Percentiles rank a stretch among this genome's conserved stretches.
phyloP scores from a whole-genome alignment of 2,113 vertebrate species.

The Phyllostomus discolor region DNA sequence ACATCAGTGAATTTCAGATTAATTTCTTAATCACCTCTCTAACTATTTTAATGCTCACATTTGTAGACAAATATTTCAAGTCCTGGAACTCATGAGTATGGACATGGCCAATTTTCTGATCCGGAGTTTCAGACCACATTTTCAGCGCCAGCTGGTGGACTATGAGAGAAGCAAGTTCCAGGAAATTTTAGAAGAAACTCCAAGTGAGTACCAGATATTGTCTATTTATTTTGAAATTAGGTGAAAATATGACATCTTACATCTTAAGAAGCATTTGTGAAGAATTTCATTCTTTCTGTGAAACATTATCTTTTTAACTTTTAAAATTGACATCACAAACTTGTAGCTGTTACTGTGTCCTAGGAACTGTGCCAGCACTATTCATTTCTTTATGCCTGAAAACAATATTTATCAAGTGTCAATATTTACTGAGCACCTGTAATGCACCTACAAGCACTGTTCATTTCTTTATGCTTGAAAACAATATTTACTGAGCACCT shows the following conservation, averaged over 20 bases:
- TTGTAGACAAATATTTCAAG: constrained; percentile 91
- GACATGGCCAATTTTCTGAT: constrained; percentile 91
- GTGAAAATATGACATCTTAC: neutral
- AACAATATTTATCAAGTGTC: neutral
- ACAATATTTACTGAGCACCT: neutral
- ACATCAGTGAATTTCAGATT: neutral
- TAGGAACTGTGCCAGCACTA: neutral
- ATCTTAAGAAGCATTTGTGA: neutral
- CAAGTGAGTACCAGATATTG: constrained; percentile 84
- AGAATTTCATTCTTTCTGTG: neutral
- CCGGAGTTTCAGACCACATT: constrained; percentile 84
- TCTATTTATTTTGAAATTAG: neutral
- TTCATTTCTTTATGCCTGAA: neutral
- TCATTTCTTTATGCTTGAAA: neutral
- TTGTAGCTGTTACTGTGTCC: neutral
- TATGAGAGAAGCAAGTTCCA: constrained; percentile 94
- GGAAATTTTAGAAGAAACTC: constrained; percentile 91
- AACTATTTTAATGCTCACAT: constrained; percentile 43
- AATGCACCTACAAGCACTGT: neutral
- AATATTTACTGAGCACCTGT: neutral
- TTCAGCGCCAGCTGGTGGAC: constrained; percentile 88
- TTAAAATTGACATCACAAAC: neutral
- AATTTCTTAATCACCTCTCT: neutral
- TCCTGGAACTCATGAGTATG: constrained; percentile 94
- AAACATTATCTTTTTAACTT: constrained; percentile 13